Evolutionary conservation across 2,888 invertebrate genomes (phyloP).

Genomic region (Melipona bicolor): DNA sequence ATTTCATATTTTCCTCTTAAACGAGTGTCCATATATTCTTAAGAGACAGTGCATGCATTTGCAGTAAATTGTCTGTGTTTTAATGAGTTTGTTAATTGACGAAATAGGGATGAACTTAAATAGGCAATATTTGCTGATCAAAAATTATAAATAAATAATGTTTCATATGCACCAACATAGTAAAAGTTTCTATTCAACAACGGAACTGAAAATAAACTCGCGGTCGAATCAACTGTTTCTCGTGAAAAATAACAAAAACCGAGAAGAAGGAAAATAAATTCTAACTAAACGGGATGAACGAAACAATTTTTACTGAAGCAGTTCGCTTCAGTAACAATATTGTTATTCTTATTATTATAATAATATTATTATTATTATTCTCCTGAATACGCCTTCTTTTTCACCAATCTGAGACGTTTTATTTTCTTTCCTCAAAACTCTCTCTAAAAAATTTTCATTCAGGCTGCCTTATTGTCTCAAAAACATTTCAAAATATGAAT

Average conservation of each 20-base stretch:
- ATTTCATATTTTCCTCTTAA: too few relatives aligned
- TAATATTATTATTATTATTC: conserved; percentile 14
- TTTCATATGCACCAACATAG: too few relatives aligned
- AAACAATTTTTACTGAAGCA: conserved; percentile 27
- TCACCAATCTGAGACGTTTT: conserved; percentile 15
- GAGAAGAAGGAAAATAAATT: conserved; percentile 17
- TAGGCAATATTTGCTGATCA: too few relatives aligned
- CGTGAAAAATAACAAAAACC: conserved; percentile 35
- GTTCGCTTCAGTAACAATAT: neutral
- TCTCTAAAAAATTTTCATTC: conserved; percentile 4
- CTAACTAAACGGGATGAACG: neutral
- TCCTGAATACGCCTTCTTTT: conserved; percentile 17
- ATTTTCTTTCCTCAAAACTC: neutral
- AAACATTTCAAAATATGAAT: conserved; percentile 15
- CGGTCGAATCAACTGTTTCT: neutral
- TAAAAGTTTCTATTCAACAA: neutral
- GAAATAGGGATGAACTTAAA: too few relatives aligned
- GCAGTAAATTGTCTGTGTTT: too few relatives aligned
- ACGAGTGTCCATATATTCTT: too few relatives aligned
- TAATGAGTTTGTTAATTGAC: too few relatives aligned
- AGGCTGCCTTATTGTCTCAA: neutral
- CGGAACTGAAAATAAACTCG: conserved; percentile 1
- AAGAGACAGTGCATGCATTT: too few relatives aligned
- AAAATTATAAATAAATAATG: too few relatives aligned
- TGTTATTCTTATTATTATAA: too few relatives aligned